A percentile compares a stretch with the other conserved stretches of the same genome.
These are phyloP conservation scores for Xenops minutus DNA, from an alignment of 2,797 vertebrate genomes.

Conservation along the genomic window DNA sequence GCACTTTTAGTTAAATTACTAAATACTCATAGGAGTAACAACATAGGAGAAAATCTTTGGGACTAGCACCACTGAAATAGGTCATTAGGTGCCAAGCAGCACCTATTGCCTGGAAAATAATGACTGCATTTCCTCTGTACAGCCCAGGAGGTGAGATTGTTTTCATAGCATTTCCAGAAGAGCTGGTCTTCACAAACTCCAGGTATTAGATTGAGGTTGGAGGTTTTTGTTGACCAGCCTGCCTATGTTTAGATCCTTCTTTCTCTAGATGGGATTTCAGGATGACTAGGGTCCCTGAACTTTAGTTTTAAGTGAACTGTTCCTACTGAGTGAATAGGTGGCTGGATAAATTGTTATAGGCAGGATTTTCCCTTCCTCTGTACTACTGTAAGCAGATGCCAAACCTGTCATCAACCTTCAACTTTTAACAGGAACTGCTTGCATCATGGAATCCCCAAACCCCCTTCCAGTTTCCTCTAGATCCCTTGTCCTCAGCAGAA, in stretches of 20 bases:
- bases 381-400: not conserved
- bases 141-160: not conserved
- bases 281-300: not conserved
- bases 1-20: not conserved
- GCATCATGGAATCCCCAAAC: not conserved
- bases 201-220: not conserved
- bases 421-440: not conserved
- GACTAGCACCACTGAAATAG: not conserved
- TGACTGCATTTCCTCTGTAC: not conserved
- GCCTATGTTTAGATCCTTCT: not conserved
- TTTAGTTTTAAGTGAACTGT: not conserved
- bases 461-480: not conserved
- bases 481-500: not conserved
- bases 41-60: not conserved
- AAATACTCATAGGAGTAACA: not conserved
- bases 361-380: not conserved
- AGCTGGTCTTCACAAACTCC: not conserved
- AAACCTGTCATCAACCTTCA: not conserved
- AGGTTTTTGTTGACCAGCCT: not conserved
- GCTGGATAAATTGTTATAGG: not conserved
- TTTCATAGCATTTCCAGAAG: not conserved
- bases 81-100: not conserved
- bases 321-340: not conserved
- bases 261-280: not conserved
- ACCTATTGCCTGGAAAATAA: not conserved